Evolutionary conservation across 2,797 vertebrate species (phyloP).

Genomic region (Leucoraja ocellata): DNA sequence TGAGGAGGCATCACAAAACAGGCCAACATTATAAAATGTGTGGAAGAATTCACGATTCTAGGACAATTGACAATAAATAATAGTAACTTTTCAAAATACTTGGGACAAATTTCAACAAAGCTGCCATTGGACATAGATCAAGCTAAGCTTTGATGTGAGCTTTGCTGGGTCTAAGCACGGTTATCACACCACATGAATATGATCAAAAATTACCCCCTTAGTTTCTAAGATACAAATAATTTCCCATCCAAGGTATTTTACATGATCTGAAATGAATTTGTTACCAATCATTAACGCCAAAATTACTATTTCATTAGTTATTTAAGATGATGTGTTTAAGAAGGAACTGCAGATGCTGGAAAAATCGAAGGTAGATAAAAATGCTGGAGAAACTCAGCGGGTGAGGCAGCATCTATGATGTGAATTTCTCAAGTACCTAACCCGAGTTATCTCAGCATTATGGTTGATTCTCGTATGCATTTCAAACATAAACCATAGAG

Average conservation of each 20-base stretch:
- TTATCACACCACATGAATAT: neutral
- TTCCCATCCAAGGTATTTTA: neutral
- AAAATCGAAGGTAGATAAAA: no score
- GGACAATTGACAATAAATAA: conserved; percentile 54
- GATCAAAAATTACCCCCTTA: neutral
- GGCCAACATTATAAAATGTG: neutral
- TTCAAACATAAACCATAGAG: conserved; percentile 60
- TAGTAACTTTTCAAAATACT: conserved; percentile 58
- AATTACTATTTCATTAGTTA: neutral
- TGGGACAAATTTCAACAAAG: conserved; percentile 48
- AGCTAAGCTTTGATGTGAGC: neutral
- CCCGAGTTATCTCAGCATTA: conserved; percentile 39
- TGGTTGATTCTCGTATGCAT: conserved; percentile 60
- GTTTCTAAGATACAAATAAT: conserved; percentile 3
- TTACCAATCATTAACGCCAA: neutral
- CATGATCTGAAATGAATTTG: neutral
- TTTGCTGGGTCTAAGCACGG: neutral
- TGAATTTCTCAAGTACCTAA: neutral
- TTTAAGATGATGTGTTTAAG: neutral
- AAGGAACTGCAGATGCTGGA: no score
- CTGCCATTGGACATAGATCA: neutral
- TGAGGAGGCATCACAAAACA: neutral
- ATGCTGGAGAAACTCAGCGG: no score
- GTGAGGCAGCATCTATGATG: neutral
- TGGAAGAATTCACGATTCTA: neutral